Evolutionary conservation across 2,888 invertebrate species (phyloP), one percentile per base, ranked within the genome.

Genomic region (Zaprionus bogoriensis): DNA sequence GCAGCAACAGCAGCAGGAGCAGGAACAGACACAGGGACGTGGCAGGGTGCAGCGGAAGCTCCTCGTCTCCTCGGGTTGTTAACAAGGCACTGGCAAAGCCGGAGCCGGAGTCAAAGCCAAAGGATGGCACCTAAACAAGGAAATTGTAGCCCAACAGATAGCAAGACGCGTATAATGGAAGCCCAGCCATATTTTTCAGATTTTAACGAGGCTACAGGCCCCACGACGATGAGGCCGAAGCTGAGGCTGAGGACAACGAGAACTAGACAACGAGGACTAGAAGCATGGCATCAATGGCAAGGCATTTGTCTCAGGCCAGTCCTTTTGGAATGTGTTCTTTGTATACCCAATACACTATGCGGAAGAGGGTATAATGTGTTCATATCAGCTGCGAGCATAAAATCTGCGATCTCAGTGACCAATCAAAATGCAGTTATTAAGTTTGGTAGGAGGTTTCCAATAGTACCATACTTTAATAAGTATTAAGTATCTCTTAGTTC

Each of bases 81-180:
- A 80, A 86, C 80, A 79, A 79, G 79, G 66, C 79, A 53, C 47
- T 55, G 42, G 6, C 23, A 25, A 9, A 46, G 41, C 2, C 12
- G 20, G n/a, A 42, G 25, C 5, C 19, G 17, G 23, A 44, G n/a
- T 10, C 19, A 47, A 14, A 44, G 42, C 7, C 23, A 50, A 57
- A 44, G 45, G 42, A 55, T 46, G 52, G 41, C 19, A 44, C 19
- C 53, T 51, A 67, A 66, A 64, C 71, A 63, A 70, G 74, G 84
- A 86, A 80, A 86, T 80, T 86, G 81, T 83, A 77, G 70, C 67
- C 84, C 87, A 54, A 67, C 70, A 73, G 81, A 83, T 70, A 80
- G 62, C 77, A 58, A 57, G 65, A 58, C 47, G 54, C 52, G 58
- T 67, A 80, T 73, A 84, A 83, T 77, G 74, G 67, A 60, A 80